A percentile compares a stretch with the other conserved stretches of the same genome.
These are phyloP conservation scores for Ips nitidus DNA, from an alignment of 1,140 invertebrate genomes.

Conservation along the genomic window DNA sequence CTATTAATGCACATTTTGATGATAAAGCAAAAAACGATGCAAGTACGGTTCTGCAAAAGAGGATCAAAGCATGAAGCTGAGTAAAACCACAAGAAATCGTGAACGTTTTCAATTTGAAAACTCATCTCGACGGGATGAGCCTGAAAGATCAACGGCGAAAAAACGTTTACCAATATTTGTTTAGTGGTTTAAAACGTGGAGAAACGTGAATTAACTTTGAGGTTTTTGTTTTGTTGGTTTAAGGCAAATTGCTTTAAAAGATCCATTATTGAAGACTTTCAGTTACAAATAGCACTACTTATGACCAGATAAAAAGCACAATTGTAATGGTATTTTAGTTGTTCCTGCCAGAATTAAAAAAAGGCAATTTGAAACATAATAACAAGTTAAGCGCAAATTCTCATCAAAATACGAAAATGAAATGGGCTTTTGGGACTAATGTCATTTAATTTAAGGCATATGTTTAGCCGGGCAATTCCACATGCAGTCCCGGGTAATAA, in stretches of 20 bases:
- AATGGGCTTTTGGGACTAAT: conserved; percentile 34
- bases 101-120: conserved; percentile 36
- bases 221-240: too few relatives aligned
- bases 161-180: conserved; percentile 32
- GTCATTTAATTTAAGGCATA: conserved; percentile 47
- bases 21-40: neutral
- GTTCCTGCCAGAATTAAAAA: too few relatives aligned
- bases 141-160: conserved; percentile 13
- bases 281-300: too few relatives aligned
- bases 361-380: too few relatives aligned
- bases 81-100: conserved; percentile 30
- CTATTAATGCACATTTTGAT: neutral
- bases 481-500: conserved; percentile 34
- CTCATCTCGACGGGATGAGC: conserved; percentile 24
- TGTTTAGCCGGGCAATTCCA: conserved; percentile 39
- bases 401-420: too few relatives aligned
- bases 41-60: conserved; percentile 5
- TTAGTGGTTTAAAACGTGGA: conserved; percentile 26
- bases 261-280: too few relatives aligned
- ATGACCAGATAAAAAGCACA: too few relatives aligned
- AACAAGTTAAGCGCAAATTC: too few relatives aligned
- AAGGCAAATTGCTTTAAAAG: too few relatives aligned
- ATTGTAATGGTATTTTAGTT: too few relatives aligned
- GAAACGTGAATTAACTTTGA: conserved; percentile 25
- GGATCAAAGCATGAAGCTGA: conserved; percentile 26